These are phyloP conservation scores for Patiria pectinifera DNA, from an alignment of 53 echinoderm and acorn worm genomes.

Conservation along the genomic window DNA sequence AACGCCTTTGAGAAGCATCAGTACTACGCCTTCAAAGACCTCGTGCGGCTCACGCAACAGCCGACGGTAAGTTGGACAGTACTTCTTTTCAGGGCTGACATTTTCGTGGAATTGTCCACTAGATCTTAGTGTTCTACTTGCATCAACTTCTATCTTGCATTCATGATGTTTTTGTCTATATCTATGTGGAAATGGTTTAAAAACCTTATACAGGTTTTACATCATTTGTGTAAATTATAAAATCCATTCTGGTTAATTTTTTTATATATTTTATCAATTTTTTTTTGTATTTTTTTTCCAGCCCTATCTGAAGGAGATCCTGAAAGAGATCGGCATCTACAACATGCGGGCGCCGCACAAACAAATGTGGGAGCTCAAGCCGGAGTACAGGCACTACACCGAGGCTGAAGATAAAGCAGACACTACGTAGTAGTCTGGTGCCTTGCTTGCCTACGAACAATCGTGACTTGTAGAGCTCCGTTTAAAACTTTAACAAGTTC, in stretches of 20 bases:
- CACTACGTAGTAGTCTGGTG: constrained; percentile 35
- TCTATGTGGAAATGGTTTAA: no score
- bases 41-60: constrained; percentile 83
- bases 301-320: constrained; percentile 93
- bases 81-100: neutral
- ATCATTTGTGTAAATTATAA: neutral
- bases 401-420: constrained; percentile 63
- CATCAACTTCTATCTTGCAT: no score
- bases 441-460: neutral
- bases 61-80: constrained; percentile 79
- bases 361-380: constrained; percentile 97
- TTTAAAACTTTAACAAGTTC: no score
- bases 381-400: constrained; percentile 92
- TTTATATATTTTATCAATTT: neutral
- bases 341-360: constrained; percentile 94
- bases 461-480: neutral
- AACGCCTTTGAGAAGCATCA: constrained; percentile 96
- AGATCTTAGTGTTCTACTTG: no score
- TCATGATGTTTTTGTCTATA: no score
- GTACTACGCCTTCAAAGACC: constrained; percentile 91
- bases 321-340: constrained; percentile 90
- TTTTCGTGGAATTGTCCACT: neutral
- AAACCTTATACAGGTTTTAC: no score
- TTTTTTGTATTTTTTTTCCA: constrained; percentile 43
- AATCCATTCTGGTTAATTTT: neutral